Conservation (phyloP, 2,113 vertebrate genomes). For the Poicephalus gulielmi region DNA sequence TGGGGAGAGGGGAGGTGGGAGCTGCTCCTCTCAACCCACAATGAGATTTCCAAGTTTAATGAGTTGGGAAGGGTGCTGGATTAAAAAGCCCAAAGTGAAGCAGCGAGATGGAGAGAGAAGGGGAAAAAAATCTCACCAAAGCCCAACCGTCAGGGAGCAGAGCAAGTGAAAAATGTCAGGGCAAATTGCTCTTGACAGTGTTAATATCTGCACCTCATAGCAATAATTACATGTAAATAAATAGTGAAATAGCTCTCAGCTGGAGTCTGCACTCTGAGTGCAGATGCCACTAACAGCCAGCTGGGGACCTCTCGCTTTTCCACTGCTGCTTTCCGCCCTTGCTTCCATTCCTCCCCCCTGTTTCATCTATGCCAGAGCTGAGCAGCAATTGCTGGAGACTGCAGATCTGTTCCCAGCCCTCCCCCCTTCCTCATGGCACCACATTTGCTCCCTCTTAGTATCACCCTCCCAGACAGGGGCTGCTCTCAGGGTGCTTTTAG, state of each 20-base stretch:
- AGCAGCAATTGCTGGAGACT: background rate
- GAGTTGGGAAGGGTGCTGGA: conserved; percentile 73
- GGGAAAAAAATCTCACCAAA: conserved; percentile 56
- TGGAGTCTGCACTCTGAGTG: conserved; percentile 84
- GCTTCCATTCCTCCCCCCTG: background rate
- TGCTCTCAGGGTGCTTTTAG: background rate
- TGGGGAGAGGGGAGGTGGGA: background rate
- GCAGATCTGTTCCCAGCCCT: background rate
- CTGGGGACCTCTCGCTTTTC: conserved; percentile 80
- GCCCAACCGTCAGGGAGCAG: conserved; percentile 81
- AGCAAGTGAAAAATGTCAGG: conserved; percentile 98
- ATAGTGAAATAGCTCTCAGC: conserved; percentile 99
- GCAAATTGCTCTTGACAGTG: conserved; percentile 99
- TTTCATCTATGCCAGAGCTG: background rate
- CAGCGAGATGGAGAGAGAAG: background rate
- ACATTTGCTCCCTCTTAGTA: fast-evolving
- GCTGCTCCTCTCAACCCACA: conserved; percentile 68
- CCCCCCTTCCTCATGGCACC: background rate
- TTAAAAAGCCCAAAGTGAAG: conserved; percentile 20
- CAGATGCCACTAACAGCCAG: conserved; percentile 84
- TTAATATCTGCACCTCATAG: conserved; percentile 99
- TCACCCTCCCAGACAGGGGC: background rate
- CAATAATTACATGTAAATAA: conserved; percentile 99
- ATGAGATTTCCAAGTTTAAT: conserved; percentile 89
- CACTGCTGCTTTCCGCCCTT: background rate